These are phyloP conservation scores for Pomatostomus ruficeps DNA, from an alignment of 2,113 vertebrate genomes.

Conservation along the genomic window DNA sequence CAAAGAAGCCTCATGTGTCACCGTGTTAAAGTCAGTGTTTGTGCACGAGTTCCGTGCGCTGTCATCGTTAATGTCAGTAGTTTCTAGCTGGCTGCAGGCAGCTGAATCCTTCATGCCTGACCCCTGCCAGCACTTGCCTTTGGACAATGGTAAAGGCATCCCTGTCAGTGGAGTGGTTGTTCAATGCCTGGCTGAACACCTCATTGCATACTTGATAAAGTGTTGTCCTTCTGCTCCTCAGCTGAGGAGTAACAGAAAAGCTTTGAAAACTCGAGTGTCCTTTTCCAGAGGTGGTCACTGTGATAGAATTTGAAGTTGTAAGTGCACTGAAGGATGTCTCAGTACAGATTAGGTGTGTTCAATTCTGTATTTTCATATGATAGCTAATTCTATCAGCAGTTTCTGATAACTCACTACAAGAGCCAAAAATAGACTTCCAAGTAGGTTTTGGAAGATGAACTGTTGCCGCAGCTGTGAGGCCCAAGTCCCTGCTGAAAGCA, in stretches of 20 bases:
- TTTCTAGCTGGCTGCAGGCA: neutral
- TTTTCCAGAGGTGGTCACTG: neutral
- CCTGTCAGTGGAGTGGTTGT: neutral
- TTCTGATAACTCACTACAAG: neutral
- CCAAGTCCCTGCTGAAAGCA: rapidly evolving
- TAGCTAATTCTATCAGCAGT: neutral
- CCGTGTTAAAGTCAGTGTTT: neutral
- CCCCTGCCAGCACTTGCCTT: neutral
- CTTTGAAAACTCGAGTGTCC: neutral
- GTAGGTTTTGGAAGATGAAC: neutral
- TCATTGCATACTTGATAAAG: neutral
- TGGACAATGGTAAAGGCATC: neutral
- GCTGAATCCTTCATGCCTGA: neutral
- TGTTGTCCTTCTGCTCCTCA: neutral
- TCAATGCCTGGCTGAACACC: neutral
- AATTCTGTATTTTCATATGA: neutral
- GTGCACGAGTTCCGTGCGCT: rapidly evolving
- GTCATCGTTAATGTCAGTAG: neutral
- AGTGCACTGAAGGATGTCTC: neutral
- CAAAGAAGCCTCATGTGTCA: neutral
- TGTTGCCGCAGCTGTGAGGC: neutral
- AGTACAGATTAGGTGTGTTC: neutral
- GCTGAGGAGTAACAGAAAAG: neutral
- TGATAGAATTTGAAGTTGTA: neutral
- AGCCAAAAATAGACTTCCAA: neutral